Evolutionary conservation across 2,113 vertebrate species (phyloP).

Genomic region (Leptodactylus fuscus): DNA sequence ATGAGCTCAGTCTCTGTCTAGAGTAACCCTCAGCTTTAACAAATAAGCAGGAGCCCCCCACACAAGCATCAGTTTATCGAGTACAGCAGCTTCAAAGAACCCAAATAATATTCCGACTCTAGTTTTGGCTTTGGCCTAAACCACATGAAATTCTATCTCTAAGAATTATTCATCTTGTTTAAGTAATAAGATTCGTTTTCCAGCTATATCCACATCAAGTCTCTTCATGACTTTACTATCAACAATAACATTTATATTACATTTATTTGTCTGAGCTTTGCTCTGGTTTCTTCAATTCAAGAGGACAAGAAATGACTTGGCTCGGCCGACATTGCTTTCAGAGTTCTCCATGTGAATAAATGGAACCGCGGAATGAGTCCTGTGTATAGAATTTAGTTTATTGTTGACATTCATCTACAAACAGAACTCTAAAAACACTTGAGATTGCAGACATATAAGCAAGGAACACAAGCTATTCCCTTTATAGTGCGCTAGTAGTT

Average conservation of each 20-base stretch:
- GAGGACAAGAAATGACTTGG: background rate
- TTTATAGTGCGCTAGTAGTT: constrained; percentile 2
- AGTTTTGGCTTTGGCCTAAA: background rate
- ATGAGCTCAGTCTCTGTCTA: background rate
- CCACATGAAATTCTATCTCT: background rate
- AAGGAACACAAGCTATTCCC: background rate
- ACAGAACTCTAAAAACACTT: constrained; percentile 21
- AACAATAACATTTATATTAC: constrained; percentile 1
- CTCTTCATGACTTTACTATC: background rate
- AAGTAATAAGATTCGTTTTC: background rate
- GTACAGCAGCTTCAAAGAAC: background rate
- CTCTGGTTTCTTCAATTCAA: background rate
- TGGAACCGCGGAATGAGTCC: background rate
- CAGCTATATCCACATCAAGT: background rate
- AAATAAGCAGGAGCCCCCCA: background rate
- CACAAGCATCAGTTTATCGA: background rate
- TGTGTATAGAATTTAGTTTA: constrained; percentile 23
- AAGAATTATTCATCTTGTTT: background rate
- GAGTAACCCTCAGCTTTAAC: background rate
- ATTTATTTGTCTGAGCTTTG: background rate
- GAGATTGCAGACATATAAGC: background rate
- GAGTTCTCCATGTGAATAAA: constrained; percentile 3
- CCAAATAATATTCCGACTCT: background rate
- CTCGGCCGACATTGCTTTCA: too few relatives aligned
- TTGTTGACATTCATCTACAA: constrained; percentile 39